phyloP scores from a whole-genome alignment of 2,113 vertebrate genomes.

The Leptodactylus fuscus region DNA sequence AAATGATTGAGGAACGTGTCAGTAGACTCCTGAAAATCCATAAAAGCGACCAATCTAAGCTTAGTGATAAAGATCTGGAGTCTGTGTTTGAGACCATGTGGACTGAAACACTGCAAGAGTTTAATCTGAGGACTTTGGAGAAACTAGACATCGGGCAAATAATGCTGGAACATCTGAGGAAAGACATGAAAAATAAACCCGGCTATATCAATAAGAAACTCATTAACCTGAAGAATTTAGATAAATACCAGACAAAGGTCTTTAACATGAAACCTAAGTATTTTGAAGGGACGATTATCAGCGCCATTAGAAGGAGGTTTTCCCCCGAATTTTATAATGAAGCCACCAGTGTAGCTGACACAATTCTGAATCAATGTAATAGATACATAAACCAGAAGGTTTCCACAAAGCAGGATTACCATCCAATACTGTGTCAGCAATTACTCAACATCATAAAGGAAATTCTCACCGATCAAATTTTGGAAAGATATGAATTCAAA shows the following conservation, averaged over 20 bases:
- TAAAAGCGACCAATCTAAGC: slow-evolving; percentile 62
- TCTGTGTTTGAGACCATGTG: slow-evolving; percentile 75
- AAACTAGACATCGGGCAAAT: slow-evolving; percentile 66
- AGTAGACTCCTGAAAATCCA: slow-evolving; percentile 64
- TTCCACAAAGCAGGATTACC: slow-evolving; percentile 64
- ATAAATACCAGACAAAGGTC: slow-evolving; percentile 6
- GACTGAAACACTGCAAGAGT: slow-evolving; percentile 62
- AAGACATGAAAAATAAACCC: slow-evolving; percentile 66
- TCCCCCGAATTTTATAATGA: neutral
- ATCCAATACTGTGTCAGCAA: slow-evolving; percentile 60
- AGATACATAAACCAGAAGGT: slow-evolving; percentile 63
- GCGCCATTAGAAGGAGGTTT: neutral
- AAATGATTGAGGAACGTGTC: slow-evolving; percentile 68
- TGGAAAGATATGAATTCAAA: neutral
- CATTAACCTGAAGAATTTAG: slow-evolving; percentile 58
- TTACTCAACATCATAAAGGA: slow-evolving; percentile 71
- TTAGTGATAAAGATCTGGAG: slow-evolving; percentile 66
- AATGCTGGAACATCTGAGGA: slow-evolving; percentile 65
- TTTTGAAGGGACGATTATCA: neutral
- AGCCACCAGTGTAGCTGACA: neutral
- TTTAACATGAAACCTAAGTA: neutral
- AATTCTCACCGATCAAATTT: neutral
- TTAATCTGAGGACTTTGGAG: slow-evolving; percentile 61
- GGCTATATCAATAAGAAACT: slow-evolving; percentile 67
- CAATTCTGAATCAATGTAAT: slow-evolving; percentile 60